These are phyloP conservation scores for Elgaria multicarinata DNA, from an alignment of 2,113 vertebrate genomes.

Conservation along the genomic window DNA sequence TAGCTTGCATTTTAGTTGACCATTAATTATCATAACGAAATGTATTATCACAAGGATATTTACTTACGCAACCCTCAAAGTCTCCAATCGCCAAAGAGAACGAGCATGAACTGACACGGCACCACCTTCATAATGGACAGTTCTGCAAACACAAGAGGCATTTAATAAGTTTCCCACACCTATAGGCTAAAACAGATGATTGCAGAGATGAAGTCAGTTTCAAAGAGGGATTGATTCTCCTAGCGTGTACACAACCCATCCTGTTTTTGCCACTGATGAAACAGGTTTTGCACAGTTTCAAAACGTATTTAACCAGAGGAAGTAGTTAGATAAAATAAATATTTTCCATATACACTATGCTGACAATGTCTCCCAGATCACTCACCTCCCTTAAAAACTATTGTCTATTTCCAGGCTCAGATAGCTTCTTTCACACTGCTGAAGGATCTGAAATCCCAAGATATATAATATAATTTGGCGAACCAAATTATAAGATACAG, in stretches of 20 bases:
- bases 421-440: background rate
- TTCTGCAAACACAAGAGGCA: conserved; percentile 77
- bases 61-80: conserved; percentile 95
- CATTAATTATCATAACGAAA: background rate
- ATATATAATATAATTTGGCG: background rate
- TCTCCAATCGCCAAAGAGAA: conserved; percentile 96
- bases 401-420: background rate
- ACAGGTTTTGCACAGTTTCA: background rate
- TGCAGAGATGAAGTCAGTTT: background rate
- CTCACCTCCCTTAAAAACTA: background rate
- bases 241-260: background rate
- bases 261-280: background rate
- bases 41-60: background rate
- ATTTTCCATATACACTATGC: background rate
- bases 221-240: background rate
- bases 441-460: background rate
- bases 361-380: background rate
- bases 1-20: background rate
- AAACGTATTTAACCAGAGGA: background rate
- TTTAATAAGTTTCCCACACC: background rate
- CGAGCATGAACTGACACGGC: conserved; percentile 93
- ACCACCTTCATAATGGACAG: conserved; percentile 95
- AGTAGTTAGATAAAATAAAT: background rate
- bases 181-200: background rate
- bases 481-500: background rate